Conservation (phyloP, 2,888 invertebrate genomes). For the Epinotia brunnichana region DNA sequence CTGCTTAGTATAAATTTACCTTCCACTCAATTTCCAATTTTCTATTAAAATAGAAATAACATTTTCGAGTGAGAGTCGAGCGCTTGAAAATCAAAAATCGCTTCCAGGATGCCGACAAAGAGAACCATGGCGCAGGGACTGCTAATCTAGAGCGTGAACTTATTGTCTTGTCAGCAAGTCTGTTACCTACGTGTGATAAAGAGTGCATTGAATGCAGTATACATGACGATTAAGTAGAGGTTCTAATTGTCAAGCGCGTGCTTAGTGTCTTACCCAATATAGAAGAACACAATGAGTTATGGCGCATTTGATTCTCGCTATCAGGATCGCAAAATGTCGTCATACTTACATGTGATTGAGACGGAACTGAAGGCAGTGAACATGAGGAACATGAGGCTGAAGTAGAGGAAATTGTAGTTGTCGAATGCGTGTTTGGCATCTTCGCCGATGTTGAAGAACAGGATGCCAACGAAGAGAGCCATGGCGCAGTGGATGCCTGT, state of each 20-base stretch:
- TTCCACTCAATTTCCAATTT: too few species aligned
- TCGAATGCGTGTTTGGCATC: constrained; percentile 92
- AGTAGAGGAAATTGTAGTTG: constrained; percentile 95
- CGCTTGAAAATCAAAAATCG: too few species aligned
- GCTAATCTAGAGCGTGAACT: constrained; percentile 51
- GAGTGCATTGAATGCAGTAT: constrained; percentile 95
- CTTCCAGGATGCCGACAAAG: constrained; percentile 88
- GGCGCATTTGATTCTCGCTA: constrained; percentile 88
- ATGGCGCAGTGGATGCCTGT: constrained; percentile 91
- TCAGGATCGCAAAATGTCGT: neutral
- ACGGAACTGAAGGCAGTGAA: constrained; percentile 96
- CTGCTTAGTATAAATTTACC: too few species aligned
- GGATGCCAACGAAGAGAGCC: constrained; percentile 90
- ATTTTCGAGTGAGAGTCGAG: too few species aligned
- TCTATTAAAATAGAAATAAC: too few species aligned
- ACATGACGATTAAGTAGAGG: constrained; percentile 95
- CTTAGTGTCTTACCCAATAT: constrained; percentile 93
- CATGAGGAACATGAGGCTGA: constrained; percentile 96
- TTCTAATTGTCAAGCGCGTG: constrained; percentile 93
- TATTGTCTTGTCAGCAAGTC: constrained; percentile 57
- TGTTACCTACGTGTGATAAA: constrained; percentile 92
- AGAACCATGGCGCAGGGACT: constrained; percentile 92
- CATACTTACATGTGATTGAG: constrained; percentile 93
- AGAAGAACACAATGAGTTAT: constrained; percentile 90
- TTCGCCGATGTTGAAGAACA: constrained; percentile 94